These are phyloP conservation scores for Heterodera carotae DNA, from an alignment of 1,140 invertebrate species.

Conservation along the genomic window DNA sequence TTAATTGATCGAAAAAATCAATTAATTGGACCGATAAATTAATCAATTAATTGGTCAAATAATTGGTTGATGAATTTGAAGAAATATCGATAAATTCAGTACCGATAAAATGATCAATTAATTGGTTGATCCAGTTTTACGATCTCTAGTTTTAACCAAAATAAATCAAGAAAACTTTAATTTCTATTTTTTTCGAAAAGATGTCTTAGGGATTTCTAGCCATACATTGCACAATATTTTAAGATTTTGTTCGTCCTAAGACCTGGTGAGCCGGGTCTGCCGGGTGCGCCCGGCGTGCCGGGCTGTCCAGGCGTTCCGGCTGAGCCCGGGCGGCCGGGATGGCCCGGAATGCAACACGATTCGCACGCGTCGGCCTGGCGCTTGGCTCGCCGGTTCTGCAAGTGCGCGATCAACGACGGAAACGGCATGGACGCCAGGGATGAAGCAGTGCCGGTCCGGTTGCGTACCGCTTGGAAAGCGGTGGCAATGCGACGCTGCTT, in stretches of 20 bases:
- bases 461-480: background rate
- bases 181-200: too few relatives aligned
- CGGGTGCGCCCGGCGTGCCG: constrained; percentile 37
- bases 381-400: constrained; percentile 23
- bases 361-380: constrained; percentile 23
- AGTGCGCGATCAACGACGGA: constrained; percentile 12
- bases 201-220: background rate
- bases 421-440: constrained; percentile 7
- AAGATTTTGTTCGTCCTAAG: background rate
- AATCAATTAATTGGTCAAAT: too few relatives aligned
- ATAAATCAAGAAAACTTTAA: too few relatives aligned
- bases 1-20: too few relatives aligned
- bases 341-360: constrained; percentile 58
- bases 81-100: too few relatives aligned
- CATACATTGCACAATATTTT: too few relatives aligned
- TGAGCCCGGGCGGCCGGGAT: constrained; percentile 39
- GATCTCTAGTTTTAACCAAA: too few relatives aligned
- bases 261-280: constrained; percentile 36
- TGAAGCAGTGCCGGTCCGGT: background rate
- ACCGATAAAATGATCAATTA: too few relatives aligned
- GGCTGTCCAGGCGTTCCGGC: constrained; percentile 27
- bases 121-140: too few relatives aligned
- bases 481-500: constrained; percentile 27
- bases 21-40: too few relatives aligned
- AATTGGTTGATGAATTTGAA: too few relatives aligned